Evolutionary conservation across 2,113 vertebrate genomes (phyloP), one percentile per base, ranked within the genome.

Genomic region (Pandion haliaetus): DNA sequence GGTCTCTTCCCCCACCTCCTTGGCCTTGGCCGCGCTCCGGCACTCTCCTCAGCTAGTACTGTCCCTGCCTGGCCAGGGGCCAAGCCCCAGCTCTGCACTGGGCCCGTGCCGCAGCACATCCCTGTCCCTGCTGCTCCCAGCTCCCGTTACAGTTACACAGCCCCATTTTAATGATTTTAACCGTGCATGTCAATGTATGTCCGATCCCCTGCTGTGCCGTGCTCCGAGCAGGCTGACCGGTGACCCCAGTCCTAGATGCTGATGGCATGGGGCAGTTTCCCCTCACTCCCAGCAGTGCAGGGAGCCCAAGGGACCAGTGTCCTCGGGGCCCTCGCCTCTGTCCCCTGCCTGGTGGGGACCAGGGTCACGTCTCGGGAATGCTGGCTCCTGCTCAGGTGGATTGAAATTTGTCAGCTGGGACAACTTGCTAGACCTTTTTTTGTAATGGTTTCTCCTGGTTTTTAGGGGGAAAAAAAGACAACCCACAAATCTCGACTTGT

Each of bases 401-500:
- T 88, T 16, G 47, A 71, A 88, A 76, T 2, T 72, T 93, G 45
- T 84, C 84, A 82, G 80, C 90, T 92, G 90, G 96, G 93, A 66
- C 45, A 49, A 59, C 69, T 90, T 25, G 36, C 83, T 52, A 16
- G 9, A 12, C 19, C 32, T 34, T 66, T 52, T 80, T 82, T 67
- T 24, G 28, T 90, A 92, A 73, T 54, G 70, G 76, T 72, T 94
- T 96, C 67, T 89, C 93, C 76, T 92, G 94, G 84, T 80, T 97
- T 97, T 69, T 50, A 80, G 87, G 93, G 88, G 59, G n/a, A 45
- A 61, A 62, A 90, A 71, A 80, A 40, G 29, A 76, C 0, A 16
- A 73, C 92, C 94, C 95, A 17, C 50, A 54, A 44, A 69, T 92
- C 95, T 80, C 4, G 15, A 96, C 95, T 95, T 97, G 93, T 98